Conservation (phyloP, 2,113 vertebrate species). For the Mellivora capensis region DNA sequence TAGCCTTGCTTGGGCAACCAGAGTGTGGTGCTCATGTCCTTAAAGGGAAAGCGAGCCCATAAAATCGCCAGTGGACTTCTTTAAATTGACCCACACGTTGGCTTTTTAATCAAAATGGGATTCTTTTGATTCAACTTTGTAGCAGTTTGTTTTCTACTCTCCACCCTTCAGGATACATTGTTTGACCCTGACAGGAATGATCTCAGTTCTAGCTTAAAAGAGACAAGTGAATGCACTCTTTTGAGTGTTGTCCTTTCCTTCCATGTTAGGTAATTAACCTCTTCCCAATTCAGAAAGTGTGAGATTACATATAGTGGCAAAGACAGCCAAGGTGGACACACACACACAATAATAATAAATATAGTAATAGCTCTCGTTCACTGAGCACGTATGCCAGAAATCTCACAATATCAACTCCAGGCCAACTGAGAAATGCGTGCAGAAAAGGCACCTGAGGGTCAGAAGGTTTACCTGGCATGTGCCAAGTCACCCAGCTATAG, state of each 20-base stretch:
- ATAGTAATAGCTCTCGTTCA: background rate
- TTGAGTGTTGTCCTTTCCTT: background rate
- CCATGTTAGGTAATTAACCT: background rate
- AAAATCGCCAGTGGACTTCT: background rate
- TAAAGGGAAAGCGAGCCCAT: background rate
- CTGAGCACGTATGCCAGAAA: background rate
- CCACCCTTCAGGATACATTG: background rate
- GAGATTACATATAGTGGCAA: background rate
- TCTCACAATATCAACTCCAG: background rate
- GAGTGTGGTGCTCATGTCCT: background rate
- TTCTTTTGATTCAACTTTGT: background rate
- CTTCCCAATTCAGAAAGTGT: background rate
- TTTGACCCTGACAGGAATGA: background rate
- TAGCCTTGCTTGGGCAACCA: background rate
- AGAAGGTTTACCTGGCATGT: background rate
- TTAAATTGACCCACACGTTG: background rate
- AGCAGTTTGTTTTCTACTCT: background rate
- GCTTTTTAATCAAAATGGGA: background rate
- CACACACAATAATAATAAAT: background rate
- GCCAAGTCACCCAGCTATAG: background rate
- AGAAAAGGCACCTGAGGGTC: background rate
- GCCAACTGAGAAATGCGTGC: background rate
- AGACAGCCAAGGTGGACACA: background rate
- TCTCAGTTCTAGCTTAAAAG: background rate
- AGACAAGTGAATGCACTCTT: background rate